Evolutionary conservation across 2,797 vertebrate genomes (phyloP).

Genomic region (Poliocrania exsul): DNA sequence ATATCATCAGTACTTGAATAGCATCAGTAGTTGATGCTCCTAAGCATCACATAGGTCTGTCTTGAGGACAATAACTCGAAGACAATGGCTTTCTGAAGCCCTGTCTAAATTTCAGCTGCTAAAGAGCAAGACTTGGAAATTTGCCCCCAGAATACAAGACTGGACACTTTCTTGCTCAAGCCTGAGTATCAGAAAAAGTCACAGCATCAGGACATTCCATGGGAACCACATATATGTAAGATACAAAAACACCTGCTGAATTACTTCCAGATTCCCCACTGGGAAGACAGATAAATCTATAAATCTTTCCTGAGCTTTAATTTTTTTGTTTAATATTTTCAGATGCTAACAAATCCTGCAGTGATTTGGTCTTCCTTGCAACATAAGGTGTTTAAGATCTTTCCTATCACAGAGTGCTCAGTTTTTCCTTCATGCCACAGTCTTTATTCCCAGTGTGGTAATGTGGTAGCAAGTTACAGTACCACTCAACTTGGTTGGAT

Average conservation of each 20-base stretch:
- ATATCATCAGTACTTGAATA: background rate
- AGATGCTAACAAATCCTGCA: background rate
- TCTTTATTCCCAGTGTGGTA: background rate
- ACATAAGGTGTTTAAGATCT: slow-evolving; percentile 28
- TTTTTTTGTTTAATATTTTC: background rate
- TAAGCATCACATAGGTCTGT: background rate
- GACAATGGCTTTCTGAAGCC: background rate
- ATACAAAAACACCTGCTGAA: background rate
- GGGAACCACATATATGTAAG: background rate
- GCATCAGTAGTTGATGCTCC: background rate
- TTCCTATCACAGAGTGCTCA: background rate
- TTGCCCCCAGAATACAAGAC: background rate
- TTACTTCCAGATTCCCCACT: background rate
- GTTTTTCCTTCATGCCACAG: background rate
- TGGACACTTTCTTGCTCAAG: background rate
- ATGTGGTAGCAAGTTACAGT: background rate
- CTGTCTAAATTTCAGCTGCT: background rate
- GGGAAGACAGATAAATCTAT: background rate
- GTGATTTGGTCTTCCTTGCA: background rate
- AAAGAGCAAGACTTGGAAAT: background rate
- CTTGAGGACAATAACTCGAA: background rate
- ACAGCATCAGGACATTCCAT: background rate
- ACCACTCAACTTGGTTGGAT: background rate
- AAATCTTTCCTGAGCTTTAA: background rate
- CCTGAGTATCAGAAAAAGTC: background rate